These are phyloP conservation scores for Ganaspis brasiliensis DNA, from an alignment of 2,888 invertebrate genomes.

Conservation along the genomic window DNA sequence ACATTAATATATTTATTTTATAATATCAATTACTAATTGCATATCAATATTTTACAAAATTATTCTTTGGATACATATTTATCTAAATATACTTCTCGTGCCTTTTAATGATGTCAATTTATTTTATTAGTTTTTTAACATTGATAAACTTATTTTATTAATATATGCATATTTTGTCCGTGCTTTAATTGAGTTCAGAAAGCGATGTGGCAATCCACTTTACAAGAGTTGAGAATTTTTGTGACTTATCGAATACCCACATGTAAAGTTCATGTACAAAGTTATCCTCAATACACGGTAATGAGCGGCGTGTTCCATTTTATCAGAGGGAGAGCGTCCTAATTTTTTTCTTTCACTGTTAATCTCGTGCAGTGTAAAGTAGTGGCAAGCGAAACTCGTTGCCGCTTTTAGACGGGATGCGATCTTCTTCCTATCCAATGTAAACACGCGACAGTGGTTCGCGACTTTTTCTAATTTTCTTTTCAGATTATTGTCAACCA, in stretches of 20 bases:
- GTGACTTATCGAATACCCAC: constrained; percentile 4
- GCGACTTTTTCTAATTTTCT: neutral
- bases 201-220: too few species aligned
- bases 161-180: too few species aligned
- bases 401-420: constrained; percentile 14
- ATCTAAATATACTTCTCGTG: too few species aligned
- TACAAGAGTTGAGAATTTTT: neutral
- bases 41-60: too few species aligned
- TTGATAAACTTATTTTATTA: too few species aligned
- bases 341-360: constrained; percentile 26
- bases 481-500: neutral
- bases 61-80: too few species aligned
- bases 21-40: too few species aligned
- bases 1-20: too few species aligned
- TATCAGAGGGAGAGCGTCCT: constrained; percentile 41
- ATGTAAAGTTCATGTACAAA: constrained; percentile 24
- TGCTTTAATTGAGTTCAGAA: too few species aligned
- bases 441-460: constrained; percentile 31
- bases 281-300: constrained; percentile 32
- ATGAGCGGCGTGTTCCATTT: constrained; percentile 37
- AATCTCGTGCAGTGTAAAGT: constrained; percentile 35
- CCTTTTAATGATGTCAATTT: too few species aligned
- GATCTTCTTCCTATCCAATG: constrained; percentile 32
- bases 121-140: too few species aligned
- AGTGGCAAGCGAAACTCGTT: constrained; percentile 31